Evolutionary conservation across 92 coral and sea anemone genomes (phyloP).

Genomic region (Meandrina meandrites): DNA sequence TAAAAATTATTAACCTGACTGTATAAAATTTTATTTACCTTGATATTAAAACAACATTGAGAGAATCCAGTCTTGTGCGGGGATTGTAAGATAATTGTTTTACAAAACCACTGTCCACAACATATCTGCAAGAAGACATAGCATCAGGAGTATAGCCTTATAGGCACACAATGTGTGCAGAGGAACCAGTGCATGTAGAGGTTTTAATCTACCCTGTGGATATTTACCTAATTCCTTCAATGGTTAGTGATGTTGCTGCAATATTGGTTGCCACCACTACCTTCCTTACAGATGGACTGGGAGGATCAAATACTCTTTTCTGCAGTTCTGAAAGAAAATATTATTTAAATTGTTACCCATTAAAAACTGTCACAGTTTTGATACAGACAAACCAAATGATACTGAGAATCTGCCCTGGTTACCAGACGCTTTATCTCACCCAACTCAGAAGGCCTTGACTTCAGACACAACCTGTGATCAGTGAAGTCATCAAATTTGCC

Average conservation of each 20-base stretch:
- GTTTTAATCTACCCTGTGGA: too few species aligned
- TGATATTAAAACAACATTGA: conserved; percentile 82
- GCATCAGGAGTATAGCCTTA: not conserved
- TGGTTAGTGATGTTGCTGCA: conserved; percentile 95
- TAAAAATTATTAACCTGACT: too few species aligned
- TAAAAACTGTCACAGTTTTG: too few species aligned
- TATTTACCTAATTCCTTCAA: conserved; percentile 84
- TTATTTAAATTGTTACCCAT: not conserved
- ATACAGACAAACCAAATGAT: too few species aligned
- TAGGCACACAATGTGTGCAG: not conserved
- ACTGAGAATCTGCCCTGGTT: too few species aligned
- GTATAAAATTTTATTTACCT: too few species aligned
- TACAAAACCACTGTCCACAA: conserved; percentile 92
- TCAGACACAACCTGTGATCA: too few species aligned
- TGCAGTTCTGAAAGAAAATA: conserved; percentile 66
- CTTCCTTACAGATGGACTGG: conserved; percentile 74
- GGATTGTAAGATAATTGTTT: conserved; percentile 88
- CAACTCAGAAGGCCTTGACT: too few species aligned
- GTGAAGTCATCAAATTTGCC: too few species aligned
- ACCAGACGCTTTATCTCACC: too few species aligned
- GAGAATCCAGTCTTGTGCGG: conserved; percentile 89
- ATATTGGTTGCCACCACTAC: conserved; percentile 95
- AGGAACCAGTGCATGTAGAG: too few species aligned
- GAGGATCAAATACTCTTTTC: conserved; percentile 83
- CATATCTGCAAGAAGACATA: conserved; percentile 58